Conservation (phyloP, 2,113 vertebrate genomes). For the Lethenteron reissneri region DNA sequence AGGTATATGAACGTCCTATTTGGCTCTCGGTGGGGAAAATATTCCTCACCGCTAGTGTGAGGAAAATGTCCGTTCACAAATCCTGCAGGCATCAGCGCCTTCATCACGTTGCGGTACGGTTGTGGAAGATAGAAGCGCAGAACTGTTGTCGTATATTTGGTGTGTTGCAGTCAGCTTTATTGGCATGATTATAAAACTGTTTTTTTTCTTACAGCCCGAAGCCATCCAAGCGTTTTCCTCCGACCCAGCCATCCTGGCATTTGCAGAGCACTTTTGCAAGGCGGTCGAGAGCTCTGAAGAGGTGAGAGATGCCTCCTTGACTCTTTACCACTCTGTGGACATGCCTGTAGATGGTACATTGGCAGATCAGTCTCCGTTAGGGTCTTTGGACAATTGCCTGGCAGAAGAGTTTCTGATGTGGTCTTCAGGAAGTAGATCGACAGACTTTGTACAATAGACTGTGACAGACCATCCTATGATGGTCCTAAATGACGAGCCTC, state of each 20-base stretch:
- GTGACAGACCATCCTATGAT: too few species aligned
- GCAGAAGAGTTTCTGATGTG: too few species aligned
- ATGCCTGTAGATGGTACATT: too few species aligned
- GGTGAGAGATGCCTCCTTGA: conserved; percentile 16
- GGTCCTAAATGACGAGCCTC: too few species aligned
- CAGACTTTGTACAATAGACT: too few species aligned
- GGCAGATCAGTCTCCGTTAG: too few species aligned
- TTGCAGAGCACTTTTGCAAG: conserved; percentile 84
- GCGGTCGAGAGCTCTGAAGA: conserved; percentile 42
- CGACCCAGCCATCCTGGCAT: conserved; percentile 67
- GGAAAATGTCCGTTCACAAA: neutral
- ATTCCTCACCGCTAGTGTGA: neutral
- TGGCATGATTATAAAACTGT: neutral
- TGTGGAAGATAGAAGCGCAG: neutral
- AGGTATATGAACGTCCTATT: too few species aligned
- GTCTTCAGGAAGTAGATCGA: too few species aligned
- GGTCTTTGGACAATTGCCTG: too few species aligned
- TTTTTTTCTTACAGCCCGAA: conserved; percentile 39
- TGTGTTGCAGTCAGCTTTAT: neutral
- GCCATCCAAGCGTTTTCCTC: conserved; percentile 82
- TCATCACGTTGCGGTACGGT: neutral
- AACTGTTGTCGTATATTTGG: neutral
- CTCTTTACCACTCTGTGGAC: too few species aligned
- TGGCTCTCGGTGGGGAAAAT: neutral
- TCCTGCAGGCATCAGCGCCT: neutral